Conservation (phyloP, 2,888 invertebrate genomes). For the Tinea pellionella region DNA sequence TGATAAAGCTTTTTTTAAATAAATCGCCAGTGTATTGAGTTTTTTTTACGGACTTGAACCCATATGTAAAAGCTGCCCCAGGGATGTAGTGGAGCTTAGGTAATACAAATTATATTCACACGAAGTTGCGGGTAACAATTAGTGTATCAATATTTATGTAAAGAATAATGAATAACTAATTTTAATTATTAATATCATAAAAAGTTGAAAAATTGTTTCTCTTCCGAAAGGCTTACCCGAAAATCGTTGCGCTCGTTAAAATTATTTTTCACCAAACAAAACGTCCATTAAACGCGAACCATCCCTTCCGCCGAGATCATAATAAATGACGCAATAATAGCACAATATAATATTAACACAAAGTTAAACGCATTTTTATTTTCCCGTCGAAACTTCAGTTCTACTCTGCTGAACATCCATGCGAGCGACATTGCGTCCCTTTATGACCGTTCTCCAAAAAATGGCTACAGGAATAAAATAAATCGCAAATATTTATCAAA, state of each 20-base stretch:
- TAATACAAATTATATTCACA: too few relatives aligned
- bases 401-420: conserved; percentile 38
- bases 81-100: too few relatives aligned
- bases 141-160: background rate
- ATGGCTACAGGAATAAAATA: conserved; percentile 52
- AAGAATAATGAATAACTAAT: background rate
- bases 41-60: too few relatives aligned
- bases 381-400: conserved; percentile 54
- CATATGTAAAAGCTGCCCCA: too few relatives aligned
- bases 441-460: conserved; percentile 47
- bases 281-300: conserved; percentile 61
- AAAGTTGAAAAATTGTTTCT: conserved; percentile 35
- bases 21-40: too few relatives aligned
- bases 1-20: too few relatives aligned
- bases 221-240: conserved; percentile 24
- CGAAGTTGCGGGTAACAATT: too few relatives aligned
- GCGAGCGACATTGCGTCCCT: conserved; percentile 45
- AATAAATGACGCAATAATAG: conserved; percentile 68
- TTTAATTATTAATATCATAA: background rate
- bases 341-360: conserved; percentile 69
- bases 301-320: conserved; percentile 62
- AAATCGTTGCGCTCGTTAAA: conserved; percentile 28
- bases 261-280: conserved; percentile 59
- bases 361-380: conserved; percentile 69
- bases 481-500: conserved; percentile 64